Evolutionary conservation across 2,113 vertebrate species (phyloP).

Genomic region (Pangasianodon hypophthalmus): DNA sequence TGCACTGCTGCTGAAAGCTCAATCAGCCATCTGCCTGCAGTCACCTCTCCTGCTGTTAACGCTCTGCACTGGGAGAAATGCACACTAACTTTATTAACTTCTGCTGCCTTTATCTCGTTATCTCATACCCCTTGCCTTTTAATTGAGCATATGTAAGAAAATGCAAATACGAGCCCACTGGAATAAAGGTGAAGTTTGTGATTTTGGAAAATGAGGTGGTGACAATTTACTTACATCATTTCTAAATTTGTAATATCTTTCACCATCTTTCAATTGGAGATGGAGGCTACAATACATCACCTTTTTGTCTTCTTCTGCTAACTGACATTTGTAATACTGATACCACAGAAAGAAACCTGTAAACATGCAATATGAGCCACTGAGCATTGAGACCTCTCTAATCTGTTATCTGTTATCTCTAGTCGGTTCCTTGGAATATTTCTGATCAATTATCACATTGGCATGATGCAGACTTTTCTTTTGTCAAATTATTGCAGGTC

Average conservation of each 20-base stretch:
- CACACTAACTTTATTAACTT: neutral
- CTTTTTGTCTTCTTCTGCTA: neutral
- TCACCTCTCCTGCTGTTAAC: constrained; percentile 31
- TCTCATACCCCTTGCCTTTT: neutral
- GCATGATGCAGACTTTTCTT: no score
- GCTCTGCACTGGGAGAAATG: constrained; percentile 5
- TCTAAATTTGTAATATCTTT: neutral
- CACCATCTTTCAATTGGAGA: neutral
- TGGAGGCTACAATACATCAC: neutral
- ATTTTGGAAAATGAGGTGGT: neutral
- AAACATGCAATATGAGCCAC: neutral
- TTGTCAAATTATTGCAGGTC: no score
- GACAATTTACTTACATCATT: neutral
- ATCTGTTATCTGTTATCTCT: neutral
- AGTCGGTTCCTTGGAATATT: no score
- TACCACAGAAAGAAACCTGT: no score
- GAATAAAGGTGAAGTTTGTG: neutral
- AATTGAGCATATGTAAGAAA: neutral
- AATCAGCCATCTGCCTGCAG: constrained; percentile 37
- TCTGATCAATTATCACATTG: no score
- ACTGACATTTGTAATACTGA: neutral
- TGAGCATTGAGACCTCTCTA: neutral
- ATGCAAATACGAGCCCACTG: neutral
- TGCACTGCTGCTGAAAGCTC: constrained; percentile 11
- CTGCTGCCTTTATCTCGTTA: neutral